Evolutionary conservation across 2,888 invertebrate species (phyloP), one percentile per base, ranked within the genome.

Genomic region (Melanchra persicariae): DNA sequence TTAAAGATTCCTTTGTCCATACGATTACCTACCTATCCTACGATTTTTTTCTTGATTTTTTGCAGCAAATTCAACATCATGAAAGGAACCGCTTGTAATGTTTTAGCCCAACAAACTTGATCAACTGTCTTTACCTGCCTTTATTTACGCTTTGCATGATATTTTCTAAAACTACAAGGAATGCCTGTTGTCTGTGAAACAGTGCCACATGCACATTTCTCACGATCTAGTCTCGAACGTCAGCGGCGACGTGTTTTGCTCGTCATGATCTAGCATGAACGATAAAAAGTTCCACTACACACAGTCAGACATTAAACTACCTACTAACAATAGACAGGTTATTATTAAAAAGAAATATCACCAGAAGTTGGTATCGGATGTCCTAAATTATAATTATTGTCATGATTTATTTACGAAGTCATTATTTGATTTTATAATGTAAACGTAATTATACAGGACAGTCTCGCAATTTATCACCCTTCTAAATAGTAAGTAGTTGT

Each of bases 211-310:
- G 81, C 84, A 70, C 58, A 78, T 82, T 91, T 92, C 92, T 88
- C 92, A 92, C 92, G 92, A 91, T 89, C 89, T 79, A 87, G 84
- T 89, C 86, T 85, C 82, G 26, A 82, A 66, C 74, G 72, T 71
- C 75, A 76, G 62, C 79, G 43, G 72, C 87, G 83, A 78, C 87
- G 83, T 89, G 86, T 88, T 89, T 89, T 88, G 84, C 87, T 74
- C 72, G 81, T 83, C 87, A 82, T 88, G 89, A 87, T 89, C 88
- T 88, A 88, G 88, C 90, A 89, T 88, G 73, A 88, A 87, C 84
- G 82, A 87, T 87, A 81, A 88, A 87, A 89, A 81, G 45, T 84
- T 65, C 64, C 24, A 66, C 64, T 68, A 77, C 51, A 55, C 62
- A 57, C 22, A 57, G 57, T 22, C 22, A 34, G n/a, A 19, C 57